Evolutionary conservation across 2,888 invertebrate genomes (phyloP), one percentile per base, ranked within the genome.

Genomic region (Diabrotica balteata): DNA sequence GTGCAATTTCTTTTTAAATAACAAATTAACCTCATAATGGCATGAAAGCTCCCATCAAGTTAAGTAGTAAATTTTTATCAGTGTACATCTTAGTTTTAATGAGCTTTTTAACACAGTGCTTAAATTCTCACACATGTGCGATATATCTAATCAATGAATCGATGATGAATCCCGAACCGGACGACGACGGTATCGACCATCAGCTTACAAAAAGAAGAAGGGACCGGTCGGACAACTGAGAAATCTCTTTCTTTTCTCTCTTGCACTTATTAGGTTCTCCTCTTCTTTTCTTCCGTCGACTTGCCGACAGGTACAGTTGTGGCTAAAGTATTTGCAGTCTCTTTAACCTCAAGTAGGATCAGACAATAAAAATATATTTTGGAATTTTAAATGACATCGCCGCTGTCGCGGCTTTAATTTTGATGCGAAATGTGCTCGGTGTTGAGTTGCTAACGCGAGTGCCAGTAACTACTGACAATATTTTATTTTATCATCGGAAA

Each of bases 121-220:
- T 77, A 76, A 78, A 77, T 75, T 78, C 79, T 78, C 78, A 77
- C 78, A 78, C 80, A 79, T 80, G 78, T 80, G 80, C 75, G 80
- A 80, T 82, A 82, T 82, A 82, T 82, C 82, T 82, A 82, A 82
- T 82, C 82, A 82, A 82, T 82, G 82, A 81, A 82, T 82, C 82
- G 81, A 81, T 81, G 81, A 82, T 81, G 80, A 79, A 80, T 81
- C 78, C 79, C 76, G 76, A 80, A 77, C 77, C 71, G 78, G 78
- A 77, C 76, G 77, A 74, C 73, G 76, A 69, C 78, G 77, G 77
- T 81, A 81, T 81, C 81, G 75, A 73, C 76, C 80, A 80, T 81
- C 81, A 75, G 76, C 74, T 70, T 58, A 61, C 53, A 60, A 57
- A 58, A 57, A 49, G 58, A 64, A 43, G 57, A 64, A 47, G 50